Percentiles rank a stretch among this genome's conserved stretches.
phyloP scores from a whole-genome alignment of 2,797 vertebrate species.

The Rousettus madagascariensis region DNA sequence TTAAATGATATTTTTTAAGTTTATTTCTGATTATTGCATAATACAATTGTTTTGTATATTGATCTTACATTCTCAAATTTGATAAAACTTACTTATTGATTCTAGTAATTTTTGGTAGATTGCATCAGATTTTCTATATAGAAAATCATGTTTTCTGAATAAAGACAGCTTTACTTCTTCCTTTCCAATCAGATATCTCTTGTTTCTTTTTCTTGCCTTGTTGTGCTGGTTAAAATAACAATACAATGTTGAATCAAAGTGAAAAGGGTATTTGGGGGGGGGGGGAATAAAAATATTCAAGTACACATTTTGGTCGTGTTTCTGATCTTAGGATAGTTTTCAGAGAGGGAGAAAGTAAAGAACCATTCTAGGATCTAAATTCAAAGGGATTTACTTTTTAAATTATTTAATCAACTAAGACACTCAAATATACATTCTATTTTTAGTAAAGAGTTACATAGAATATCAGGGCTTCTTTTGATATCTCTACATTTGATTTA shows the following conservation, averaged over 20 bases:
- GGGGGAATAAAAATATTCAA: not conserved
- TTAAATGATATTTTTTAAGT: not conserved
- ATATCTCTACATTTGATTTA: not conserved
- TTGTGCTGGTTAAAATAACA: not conserved
- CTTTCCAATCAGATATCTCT: not conserved
- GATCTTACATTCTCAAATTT: not conserved
- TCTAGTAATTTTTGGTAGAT: not conserved
- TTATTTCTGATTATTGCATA: not conserved
- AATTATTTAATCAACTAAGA: slow-evolving; percentile 9
- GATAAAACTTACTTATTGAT: not conserved
- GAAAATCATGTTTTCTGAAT: not conserved
- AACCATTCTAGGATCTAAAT: not conserved
- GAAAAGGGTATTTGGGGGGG: not conserved
- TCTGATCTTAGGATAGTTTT: not conserved
- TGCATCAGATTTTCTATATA: not conserved
- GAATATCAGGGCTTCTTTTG: not conserved
- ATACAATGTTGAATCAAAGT: not conserved
- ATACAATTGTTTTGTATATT: not conserved
- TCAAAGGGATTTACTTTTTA: not conserved
- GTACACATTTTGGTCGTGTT: not conserved
- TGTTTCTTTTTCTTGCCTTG: not conserved
- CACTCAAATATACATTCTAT: not conserved
- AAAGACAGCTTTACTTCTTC: not conserved
- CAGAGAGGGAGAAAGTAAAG: not conserved
- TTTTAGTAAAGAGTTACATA: not conserved